Evolutionary conservation across 2,888 invertebrate species (phyloP).

Genomic region (Plebejus melissa): DNA sequence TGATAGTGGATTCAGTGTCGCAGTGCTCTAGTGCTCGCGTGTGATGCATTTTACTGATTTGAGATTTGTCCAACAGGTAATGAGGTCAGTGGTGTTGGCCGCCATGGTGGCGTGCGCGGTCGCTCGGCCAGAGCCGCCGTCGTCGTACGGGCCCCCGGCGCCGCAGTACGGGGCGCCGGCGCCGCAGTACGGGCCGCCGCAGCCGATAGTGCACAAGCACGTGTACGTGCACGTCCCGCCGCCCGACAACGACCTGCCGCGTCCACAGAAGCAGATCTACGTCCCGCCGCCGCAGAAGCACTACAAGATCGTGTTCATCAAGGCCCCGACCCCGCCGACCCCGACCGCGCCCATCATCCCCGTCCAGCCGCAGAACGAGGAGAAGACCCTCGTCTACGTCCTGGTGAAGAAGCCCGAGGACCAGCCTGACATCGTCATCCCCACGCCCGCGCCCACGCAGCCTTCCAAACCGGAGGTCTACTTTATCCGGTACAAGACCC

Average conservation of each 20-base stretch:
- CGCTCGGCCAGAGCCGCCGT: slow-evolving; percentile 78
- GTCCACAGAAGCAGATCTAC: slow-evolving; percentile 77
- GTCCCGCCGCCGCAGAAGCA: slow-evolving; percentile 85
- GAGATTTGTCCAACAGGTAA: slow-evolving; percentile 52
- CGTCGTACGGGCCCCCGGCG: slow-evolving; percentile 79
- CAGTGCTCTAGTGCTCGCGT: slow-evolving; percentile 51
- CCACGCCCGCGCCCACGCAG: slow-evolving; percentile 89
- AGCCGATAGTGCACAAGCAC: slow-evolving; percentile 91
- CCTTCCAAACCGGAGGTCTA: slow-evolving; percentile 94
- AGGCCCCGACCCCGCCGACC: slow-evolving; percentile 82
- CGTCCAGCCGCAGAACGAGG: slow-evolving; percentile 89
- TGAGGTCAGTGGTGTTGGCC: slow-evolving; percentile 65
- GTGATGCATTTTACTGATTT: slow-evolving; percentile 18
- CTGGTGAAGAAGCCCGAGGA: slow-evolving; percentile 93
- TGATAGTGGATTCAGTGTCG: slow-evolving; percentile 39
- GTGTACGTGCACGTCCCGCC: slow-evolving; percentile 95
- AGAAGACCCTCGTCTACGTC: slow-evolving; percentile 93
- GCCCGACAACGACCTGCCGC: slow-evolving; percentile 88
- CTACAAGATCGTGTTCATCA: slow-evolving; percentile 92
- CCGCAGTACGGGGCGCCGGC: slow-evolving; percentile 76
- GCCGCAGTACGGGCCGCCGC: slow-evolving; percentile 85
- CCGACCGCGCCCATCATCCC: slow-evolving; percentile 81
- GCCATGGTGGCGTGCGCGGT: slow-evolving; percentile 63
- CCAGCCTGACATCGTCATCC: slow-evolving; percentile 87
- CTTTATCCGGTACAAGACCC: slow-evolving; percentile 93